Percentiles rank a stretch among this genome's conserved stretches.
Evolutionary conservation across 2,888 invertebrate genomes (phyloP).

Genomic region (Thecophora atra): DNA sequence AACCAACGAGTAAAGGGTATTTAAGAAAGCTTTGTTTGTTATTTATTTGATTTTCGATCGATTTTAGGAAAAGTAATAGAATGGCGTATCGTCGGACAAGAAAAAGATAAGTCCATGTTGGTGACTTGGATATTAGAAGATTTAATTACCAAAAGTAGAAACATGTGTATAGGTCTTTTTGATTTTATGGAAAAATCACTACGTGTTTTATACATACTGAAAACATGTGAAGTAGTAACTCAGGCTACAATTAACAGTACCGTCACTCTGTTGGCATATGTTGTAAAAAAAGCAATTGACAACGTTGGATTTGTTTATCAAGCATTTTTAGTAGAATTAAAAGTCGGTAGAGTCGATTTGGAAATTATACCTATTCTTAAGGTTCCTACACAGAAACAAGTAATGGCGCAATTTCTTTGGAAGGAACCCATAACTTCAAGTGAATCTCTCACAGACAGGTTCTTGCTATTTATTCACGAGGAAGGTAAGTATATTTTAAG

Average conservation of each 20-base stretch:
- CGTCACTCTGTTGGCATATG: constrained; percentile 74
- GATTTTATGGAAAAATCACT: constrained; percentile 71
- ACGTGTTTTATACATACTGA: constrained; percentile 72
- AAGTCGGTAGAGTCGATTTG: neutral
- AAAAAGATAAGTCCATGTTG: constrained; percentile 78
- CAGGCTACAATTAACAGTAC: constrained; percentile 82
- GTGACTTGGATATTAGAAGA: constrained; percentile 72
- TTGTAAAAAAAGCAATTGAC: constrained; percentile 68
- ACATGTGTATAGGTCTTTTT: constrained; percentile 71
- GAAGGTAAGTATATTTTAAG: constrained; percentile 70
- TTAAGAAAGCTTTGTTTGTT: neutral
- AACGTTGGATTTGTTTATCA: constrained; percentile 68
- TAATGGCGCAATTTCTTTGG: constrained; percentile 78
- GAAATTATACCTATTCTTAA: neutral
- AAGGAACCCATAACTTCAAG: constrained; percentile 54
- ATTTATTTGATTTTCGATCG: neutral
- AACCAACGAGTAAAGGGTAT: constrained; percentile 61
- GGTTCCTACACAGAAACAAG: constrained; percentile 71
- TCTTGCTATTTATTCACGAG: constrained; percentile 79
- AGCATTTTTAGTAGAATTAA: constrained; percentile 72
- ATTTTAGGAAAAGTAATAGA: constrained; percentile 74
- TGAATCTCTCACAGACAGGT: constrained; percentile 70
- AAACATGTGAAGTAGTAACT: constrained; percentile 73
- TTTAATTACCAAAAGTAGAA: constrained; percentile 61
- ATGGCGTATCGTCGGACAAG: constrained; percentile 84